Base-by-base conservation (phyloP, 2,113 vertebrate genomes). In the Formicarius rufipectus region DNA sequence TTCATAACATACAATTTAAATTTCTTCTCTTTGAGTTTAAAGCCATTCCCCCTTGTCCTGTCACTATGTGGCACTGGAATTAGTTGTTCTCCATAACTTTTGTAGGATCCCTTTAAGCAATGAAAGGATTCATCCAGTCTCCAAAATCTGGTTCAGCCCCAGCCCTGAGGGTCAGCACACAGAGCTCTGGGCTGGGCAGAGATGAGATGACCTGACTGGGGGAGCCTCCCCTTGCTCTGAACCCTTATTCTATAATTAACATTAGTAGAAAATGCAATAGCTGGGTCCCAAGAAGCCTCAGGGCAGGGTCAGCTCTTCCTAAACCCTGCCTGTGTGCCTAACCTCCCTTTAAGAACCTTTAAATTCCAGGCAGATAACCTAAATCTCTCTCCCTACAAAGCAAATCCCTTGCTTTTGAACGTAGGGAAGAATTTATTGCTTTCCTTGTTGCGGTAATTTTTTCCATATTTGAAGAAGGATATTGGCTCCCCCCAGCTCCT, bases 391-490 rank as follows among this genome's bases (percentile, higher is more conserved):
- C 75, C 67, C 37, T 74, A 63, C 55, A 92, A 79, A 91, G 58
- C 58, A 96, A 92, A 94, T 86, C 88, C 75, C 55, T 86, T 31
- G 14, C 53, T 76, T 90, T 87, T 80, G 85, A 90, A 53, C 67
- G 9, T 0, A 4, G 7, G 30, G 47, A 84, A 82, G 78, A 79
- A 79, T 56, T 90, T 75, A 66, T 64, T 94, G 78, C 85, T 85
- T 64, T 82, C 40, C 49, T 50, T 58, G 28, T 45, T 25, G 22
- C 0, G 0, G 40, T 63, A 30, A 28, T 58, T 83, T 93, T 87
- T 69, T 25, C 71, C 15, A 6, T 73, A 40, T 82, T 91, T 91
- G 90, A 91, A 82, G 71, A 90, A 82, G 62, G n/a, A 64, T 60
- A 12, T 64, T 35, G 49, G 42, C 37, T 64, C 42, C 31, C 27